Evolutionary conservation across 2,797 vertebrate species (phyloP).

Genomic region (Salarias fasciatus): DNA sequence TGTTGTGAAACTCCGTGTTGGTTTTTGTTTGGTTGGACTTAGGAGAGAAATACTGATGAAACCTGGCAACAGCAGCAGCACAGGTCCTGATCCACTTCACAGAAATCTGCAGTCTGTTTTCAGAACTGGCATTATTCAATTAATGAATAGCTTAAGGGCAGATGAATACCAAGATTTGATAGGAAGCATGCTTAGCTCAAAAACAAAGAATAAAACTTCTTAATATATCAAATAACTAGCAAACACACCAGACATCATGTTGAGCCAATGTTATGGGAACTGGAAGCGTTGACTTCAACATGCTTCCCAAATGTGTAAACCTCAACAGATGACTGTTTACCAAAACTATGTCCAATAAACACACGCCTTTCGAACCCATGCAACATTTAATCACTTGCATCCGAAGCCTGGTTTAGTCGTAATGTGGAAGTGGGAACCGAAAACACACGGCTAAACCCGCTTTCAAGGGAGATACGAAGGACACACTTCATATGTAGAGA

Average conservation of each 20-base stretch:
- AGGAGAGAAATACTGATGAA: slow-evolving; percentile 13
- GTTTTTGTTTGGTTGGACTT: slow-evolving; percentile 17
- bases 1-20: slow-evolving; percentile 10
- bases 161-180: slow-evolving; percentile 9
- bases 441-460: background rate
- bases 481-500: background rate
- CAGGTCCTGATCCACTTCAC: slow-evolving; percentile 5
- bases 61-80: slow-evolving; percentile 2
- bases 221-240: slow-evolving; percentile 18
- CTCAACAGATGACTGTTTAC: slow-evolving; percentile 36
- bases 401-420: background rate
- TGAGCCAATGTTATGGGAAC: slow-evolving; percentile 26
- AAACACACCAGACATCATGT: background rate
- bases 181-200: background rate
- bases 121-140: background rate
- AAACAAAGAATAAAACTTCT: slow-evolving; percentile 20
- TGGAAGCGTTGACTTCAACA: slow-evolving; percentile 26
- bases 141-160: background rate
- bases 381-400: slow-evolving; percentile 9
- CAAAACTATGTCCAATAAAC: slow-evolving; percentile 31
- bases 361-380: slow-evolving; percentile 1
- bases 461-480: slow-evolving; percentile 1
- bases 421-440: slow-evolving; percentile 14
- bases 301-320: slow-evolving; percentile 29
- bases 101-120: background rate